Conservation (phyloP, 2,113 vertebrate genomes). For the Mustela lutreola region DNA sequence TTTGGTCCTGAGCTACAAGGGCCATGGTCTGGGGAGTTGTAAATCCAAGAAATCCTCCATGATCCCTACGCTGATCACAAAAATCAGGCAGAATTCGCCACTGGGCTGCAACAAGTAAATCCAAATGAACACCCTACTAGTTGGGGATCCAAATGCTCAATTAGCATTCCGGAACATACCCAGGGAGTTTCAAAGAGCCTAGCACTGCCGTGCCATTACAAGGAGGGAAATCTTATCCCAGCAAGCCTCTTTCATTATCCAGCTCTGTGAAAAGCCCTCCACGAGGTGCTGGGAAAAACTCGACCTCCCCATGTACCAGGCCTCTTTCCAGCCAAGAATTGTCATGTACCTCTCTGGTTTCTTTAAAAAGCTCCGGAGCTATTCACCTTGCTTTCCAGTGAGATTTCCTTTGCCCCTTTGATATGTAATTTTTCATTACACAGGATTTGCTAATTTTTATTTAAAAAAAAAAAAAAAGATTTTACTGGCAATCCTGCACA, state of each 20-base stretch:
- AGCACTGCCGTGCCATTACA: slow-evolving; percentile 32
- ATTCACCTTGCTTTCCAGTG: slow-evolving; percentile 70
- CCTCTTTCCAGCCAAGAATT: slow-evolving; percentile 69
- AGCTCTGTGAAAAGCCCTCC: slow-evolving; percentile 59
- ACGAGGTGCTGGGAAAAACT: slow-evolving; percentile 47
- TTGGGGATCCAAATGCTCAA: slow-evolving; percentile 55
- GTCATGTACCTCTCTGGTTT: slow-evolving; percentile 49
- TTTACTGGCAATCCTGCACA: slow-evolving; percentile 71
- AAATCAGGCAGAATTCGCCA: slow-evolving; percentile 53
- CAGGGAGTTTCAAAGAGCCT: slow-evolving; percentile 68
- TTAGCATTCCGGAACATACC: slow-evolving; percentile 75
- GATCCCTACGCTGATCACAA: neutral
- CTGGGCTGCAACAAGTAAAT: neutral
- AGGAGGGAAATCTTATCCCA: slow-evolving; percentile 68
- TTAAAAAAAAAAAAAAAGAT: slow-evolving; percentile 77
- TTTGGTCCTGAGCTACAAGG: neutral
- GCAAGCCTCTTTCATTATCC: slow-evolving; percentile 67
- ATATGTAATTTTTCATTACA: slow-evolving; percentile 60
- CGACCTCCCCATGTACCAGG: neutral
- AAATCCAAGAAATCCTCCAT: neutral
- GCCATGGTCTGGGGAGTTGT: neutral
- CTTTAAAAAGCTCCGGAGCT: slow-evolving; percentile 64
- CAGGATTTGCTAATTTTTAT: slow-evolving; percentile 73
- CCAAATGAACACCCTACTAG: slow-evolving; percentile 5
- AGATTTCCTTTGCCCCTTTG: slow-evolving; percentile 71